These are phyloP conservation scores for Pedionomus torquatus DNA, from an alignment of 2,113 vertebrate genomes.

Conservation along the genomic window DNA sequence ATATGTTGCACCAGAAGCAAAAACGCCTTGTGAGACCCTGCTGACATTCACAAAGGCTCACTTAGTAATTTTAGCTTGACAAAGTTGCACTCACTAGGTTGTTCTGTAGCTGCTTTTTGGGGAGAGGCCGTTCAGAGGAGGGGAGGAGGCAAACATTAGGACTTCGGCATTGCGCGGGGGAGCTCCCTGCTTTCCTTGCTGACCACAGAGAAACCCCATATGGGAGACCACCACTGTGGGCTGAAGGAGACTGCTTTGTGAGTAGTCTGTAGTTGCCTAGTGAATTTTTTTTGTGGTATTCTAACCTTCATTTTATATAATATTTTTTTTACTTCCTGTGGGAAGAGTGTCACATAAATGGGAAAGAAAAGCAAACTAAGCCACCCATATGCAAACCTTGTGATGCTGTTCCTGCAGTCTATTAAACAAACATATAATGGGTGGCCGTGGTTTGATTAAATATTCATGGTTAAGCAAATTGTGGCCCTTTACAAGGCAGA, in stretches of 20 bases:
- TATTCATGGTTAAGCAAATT: not conserved
- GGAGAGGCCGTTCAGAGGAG: not conserved
- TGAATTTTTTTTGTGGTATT: not conserved
- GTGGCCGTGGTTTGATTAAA: not conserved
- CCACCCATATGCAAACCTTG: not conserved
- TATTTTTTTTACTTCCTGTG: not conserved
- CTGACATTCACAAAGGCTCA: not conserved
- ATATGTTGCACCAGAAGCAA: not conserved
- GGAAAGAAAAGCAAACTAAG: constrained; percentile 28
- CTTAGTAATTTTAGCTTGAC: not conserved
- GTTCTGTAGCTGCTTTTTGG: not conserved
- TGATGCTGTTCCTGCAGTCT: not conserved
- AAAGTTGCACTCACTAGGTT: not conserved
- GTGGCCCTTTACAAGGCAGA: not conserved
- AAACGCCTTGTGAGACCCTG: not conserved
- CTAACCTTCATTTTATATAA: not conserved
- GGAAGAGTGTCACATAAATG: not conserved
- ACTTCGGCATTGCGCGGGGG: not conserved
- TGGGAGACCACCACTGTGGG: not conserved
- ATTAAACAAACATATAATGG: constrained; percentile 20
- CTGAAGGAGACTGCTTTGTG: not conserved
- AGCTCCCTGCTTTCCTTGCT: not conserved
- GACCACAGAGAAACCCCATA: not conserved
- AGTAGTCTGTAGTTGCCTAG: not conserved
- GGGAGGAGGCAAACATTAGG: not conserved